Base-by-base conservation (phyloP, 2,888 invertebrate genomes). In the Dascillus cervinus region DNA sequence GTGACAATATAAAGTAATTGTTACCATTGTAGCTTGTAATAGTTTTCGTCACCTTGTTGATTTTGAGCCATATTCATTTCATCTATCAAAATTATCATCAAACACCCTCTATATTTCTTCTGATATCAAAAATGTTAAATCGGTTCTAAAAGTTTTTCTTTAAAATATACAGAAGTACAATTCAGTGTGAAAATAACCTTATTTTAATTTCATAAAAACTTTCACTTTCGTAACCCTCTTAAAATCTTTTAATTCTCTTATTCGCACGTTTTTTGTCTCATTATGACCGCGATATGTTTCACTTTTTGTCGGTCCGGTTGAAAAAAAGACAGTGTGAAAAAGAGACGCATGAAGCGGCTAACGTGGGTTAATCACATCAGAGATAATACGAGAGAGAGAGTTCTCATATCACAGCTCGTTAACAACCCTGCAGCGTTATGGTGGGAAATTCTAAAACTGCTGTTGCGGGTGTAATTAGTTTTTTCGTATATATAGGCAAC, bases 391-490 rank as follows among this genome's bases (percentile, higher is more conserved):
- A 37, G 30, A 37, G 33, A 29, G 32, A 26, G 32, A 37, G 26
- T 26, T 37, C 33, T 37, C 37, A 29, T 33, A 37, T 33, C 37
- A 37, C 33, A 33, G 37, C 37, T 37, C 33, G 37, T 37, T 43
- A 40, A 33, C 32, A 26, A 28, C 35, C 37, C 37, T 32, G 31
- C 36, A 30, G 37, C 32, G 32, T 34, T 39, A 38, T 39, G 35
- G 37, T 39, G 43, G 41, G 33, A 40, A 40, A 43, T 43, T 43
- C 37, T 39, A 34, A 27, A 43, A 43, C 40, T 41, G 44, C 43
- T 42, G 47, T 42, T 41, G 40, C 37, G 43, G 43, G 39, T 35
- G 37, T 47, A 47, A 47, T 47, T 47, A 45, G 41, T 40, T 47
- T 47, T 47, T 43, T 35, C 37, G 39, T 32, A 33, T 35, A 30